These are phyloP conservation scores for Athalia rosae DNA, from an alignment of 2,888 invertebrate species.

Conservation along the genomic window DNA sequence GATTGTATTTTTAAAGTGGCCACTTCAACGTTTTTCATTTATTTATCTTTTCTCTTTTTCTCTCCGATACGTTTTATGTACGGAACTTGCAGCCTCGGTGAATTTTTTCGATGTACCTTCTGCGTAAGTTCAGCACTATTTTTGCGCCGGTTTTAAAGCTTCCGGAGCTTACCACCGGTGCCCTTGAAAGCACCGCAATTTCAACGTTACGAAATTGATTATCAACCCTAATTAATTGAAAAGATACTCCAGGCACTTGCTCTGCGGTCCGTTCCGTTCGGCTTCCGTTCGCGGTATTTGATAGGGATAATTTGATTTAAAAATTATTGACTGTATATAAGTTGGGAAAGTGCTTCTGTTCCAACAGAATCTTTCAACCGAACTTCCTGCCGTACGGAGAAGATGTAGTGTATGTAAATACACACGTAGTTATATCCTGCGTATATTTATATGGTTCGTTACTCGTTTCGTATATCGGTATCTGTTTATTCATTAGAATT, in stretches of 20 bases:
- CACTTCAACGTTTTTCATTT: neutral
- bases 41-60: neutral
- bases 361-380: constrained; percentile 4
- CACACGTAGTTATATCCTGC: too few species aligned
- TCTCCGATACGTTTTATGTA: neutral
- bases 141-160: neutral
- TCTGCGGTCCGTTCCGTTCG: constrained; percentile 1
- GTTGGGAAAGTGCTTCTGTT: neutral
- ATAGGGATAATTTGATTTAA: constrained; percentile 23
- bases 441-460: neutral
- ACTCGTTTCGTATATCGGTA: neutral
- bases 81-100: too few species aligned
- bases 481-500: neutral
- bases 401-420: neutral
- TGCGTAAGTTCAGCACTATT: too few species aligned
- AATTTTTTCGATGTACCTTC: too few species aligned
- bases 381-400: neutral
- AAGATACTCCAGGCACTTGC: constrained; percentile 11
- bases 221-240: constrained; percentile 23
- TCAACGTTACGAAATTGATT: neutral
- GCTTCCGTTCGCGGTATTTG: neutral
- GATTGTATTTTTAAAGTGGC: neutral
- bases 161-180: neutral
- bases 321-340: neutral
- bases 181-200: neutral